Base-by-base conservation (phyloP, 1,140 invertebrate species). In the Eumeta japonica region DNA sequence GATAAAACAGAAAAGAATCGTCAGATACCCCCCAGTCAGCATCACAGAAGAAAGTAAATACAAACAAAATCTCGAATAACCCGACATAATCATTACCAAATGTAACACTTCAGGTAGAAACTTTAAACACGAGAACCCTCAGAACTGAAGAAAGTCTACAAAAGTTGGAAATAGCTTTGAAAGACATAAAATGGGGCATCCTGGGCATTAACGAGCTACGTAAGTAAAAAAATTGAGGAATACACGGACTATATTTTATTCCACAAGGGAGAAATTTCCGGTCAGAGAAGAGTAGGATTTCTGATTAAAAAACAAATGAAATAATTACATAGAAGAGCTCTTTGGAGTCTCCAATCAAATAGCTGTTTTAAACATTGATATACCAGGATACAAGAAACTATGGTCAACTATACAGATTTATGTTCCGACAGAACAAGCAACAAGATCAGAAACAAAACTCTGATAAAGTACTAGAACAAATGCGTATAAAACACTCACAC, bases 101-200 rank as follows among this genome's bases (percentile, higher is more conserved):
- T n/a, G n/a, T n/a, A n/a, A n/a, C n/a, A n/a, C n/a, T n/a, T n/a
- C n/a, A n/a, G n/a, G n/a, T n/a, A n/a, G n/a, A n/a, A n/a, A 48
- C 39, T 18, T 17, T 47, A 31, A 35, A 46, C 34, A 35, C 41
- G 7, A 20, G 39, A 13, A 36, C 44, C 16, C 18, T 42, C 35
- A 32, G 39, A 47, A 43, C 45, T 30, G 13, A 33, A 19, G 39
- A 48, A 24, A 41, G 27, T 27, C 16, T 32, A 42, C 17, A 36
- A 16, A 37, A 47, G 45, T 13, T 50, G 19, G 45, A 50, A 53
- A 38, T 27, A 32, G 47, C 44, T 9, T 24, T 48, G 27, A n/a
- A 35, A 3, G 28, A 46, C n/a, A 42, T 52, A 32, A 47, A 47
- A 16, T 49, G 40, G 28, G 41, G 50, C 12, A 38, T 50, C 3